Conservation (phyloP, 1,140 invertebrate species). For the Metaphire vulgaris region DNA sequence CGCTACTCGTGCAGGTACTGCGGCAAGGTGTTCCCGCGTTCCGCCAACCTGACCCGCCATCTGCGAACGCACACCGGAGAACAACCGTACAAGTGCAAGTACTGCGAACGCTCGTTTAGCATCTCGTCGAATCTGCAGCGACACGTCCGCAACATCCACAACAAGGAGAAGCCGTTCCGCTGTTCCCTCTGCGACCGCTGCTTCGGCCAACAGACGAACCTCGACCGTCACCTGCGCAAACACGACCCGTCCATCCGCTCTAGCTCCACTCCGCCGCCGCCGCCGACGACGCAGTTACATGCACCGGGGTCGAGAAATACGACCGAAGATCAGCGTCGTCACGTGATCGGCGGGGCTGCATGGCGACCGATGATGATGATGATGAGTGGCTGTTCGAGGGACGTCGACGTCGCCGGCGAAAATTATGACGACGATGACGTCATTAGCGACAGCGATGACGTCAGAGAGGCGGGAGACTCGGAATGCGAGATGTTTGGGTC, state of each 20-base stretch:
- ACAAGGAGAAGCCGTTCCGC: constrained; percentile 71
- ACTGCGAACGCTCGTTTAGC: constrained; percentile 94
- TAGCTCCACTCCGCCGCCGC: not conserved
- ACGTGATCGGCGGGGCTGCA: too few species aligned
- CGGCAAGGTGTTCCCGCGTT: constrained; percentile 69
- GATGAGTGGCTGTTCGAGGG: too few species aligned
- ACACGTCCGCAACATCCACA: constrained; percentile 97
- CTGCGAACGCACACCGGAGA: constrained; percentile 94
- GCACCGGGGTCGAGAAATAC: too few species aligned
- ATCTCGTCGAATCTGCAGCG: constrained; percentile 97
- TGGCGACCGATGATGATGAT: too few species aligned
- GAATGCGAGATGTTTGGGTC: too few species aligned
- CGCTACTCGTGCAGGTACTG: constrained; percentile 13
- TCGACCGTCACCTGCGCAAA: constrained; percentile 91
- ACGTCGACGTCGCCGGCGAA: too few species aligned
- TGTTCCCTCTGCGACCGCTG: constrained; percentile 78
- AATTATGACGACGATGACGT: too few species aligned
- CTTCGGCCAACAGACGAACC: constrained; percentile 96
- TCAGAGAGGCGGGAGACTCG: too few species aligned
- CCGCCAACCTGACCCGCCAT: constrained; percentile 91
- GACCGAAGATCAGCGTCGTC: too few species aligned
- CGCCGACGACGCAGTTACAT: too few species aligned
- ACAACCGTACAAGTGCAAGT: constrained; percentile 92
- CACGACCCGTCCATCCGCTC: constrained; percentile 60
- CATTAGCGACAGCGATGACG: too few species aligned